phyloP scores from a whole-genome alignment of 2,888 invertebrate genomes.

The Congeria kusceri region DNA sequence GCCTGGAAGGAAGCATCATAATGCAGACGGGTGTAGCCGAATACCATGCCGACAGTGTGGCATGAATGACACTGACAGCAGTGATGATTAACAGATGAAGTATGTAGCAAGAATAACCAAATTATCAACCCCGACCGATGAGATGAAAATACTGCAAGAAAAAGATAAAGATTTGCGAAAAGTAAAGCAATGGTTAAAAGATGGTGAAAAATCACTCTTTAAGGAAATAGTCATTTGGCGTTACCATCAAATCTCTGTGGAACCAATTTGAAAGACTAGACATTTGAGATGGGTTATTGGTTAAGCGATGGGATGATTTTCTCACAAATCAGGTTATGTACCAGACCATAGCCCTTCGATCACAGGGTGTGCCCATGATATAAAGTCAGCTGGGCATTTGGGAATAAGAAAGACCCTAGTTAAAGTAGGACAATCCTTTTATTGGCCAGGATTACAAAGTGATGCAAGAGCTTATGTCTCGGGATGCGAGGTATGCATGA shows the following conservation, averaged over 20 bases:
- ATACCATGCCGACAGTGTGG: constrained; percentile 32
- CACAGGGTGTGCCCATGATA: background rate
- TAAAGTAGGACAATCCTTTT: constrained; percentile 9
- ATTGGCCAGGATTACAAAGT: no score
- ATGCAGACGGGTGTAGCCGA: constrained; percentile 29
- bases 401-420: constrained; percentile 8
- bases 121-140: background rate
- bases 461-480: constrained; percentile 7
- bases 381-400: background rate
- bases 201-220: background rate
- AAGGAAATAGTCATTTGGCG: background rate
- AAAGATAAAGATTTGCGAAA: background rate
- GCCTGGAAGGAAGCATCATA: constrained; percentile 12
- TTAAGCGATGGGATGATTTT: background rate
- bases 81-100: background rate
- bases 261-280: background rate
- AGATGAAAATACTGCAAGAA: background rate
- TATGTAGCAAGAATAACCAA: background rate
- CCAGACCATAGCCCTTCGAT: background rate
- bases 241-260: background rate
- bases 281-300: background rate
- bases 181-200: background rate
- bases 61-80: background rate
- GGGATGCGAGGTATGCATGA: constrained; percentile 15
- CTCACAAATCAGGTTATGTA: background rate